Evolutionary conservation across 2,888 invertebrate genomes (phyloP), one percentile per base, ranked within the genome.

Genomic region (Periphyllus acericola): DNA sequence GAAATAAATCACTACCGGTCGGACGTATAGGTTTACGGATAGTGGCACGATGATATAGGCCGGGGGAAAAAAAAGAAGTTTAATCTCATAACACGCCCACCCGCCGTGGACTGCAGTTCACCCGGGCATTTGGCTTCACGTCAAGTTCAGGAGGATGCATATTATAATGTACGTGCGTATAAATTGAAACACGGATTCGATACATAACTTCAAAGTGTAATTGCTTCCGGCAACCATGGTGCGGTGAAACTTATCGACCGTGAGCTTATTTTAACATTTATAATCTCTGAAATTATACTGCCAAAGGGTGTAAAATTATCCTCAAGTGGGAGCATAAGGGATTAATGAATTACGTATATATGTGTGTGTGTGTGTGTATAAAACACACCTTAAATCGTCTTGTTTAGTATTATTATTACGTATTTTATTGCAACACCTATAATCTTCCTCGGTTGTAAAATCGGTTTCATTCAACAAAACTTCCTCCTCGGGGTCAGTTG

Each of bases 211-310:
- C 8, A 52, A 68, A 21, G 5, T 29, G 32, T 76, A 55, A 76
- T 76, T 52, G 85, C 78, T 79, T 71, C 75, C 75, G 76, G 83
- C 72, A 40, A 40, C n/a, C 34, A 5, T 0, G 52, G 40, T n/a
- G n/a, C 11, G 40, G 52, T 34, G 80, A 87, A 81, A 87, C 80
- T 80, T 80, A 72, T 80, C 46, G 40, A 29, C 25, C 40, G 11
- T 81, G 74, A 86, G 85, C 79, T 79, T 52, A 68, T 86, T 71
- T 71, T 79, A 85, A 79, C 79, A 34, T 85, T 85, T 46, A 25
- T 86, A 86, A 86, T 86, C 79, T 6, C 52, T 11, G 78, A 79
- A 86, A 79, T 79, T 79, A 79, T 79, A 34, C 40, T 9, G 84
- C 74, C 74, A 25, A 60, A 75, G 11, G 74, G 60, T 72, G 72